Base-by-base conservation (phyloP, 2,888 invertebrate genomes). In the Tholera decimalis region DNA sequence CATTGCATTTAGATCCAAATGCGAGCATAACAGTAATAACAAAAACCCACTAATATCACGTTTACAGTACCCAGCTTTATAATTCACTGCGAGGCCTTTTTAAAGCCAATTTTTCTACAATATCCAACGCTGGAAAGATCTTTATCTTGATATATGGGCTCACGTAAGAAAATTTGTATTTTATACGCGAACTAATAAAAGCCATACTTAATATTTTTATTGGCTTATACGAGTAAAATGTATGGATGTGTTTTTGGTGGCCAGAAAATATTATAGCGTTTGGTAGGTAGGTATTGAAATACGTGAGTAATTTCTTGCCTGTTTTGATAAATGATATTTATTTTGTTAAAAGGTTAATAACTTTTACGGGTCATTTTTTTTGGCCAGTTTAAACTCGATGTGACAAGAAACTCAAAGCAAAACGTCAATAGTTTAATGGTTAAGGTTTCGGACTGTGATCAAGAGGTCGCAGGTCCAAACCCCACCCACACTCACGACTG, bases 131-230 rank as follows among this genome's bases (percentile, higher is more conserved):
- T 41, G 9, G 3, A 51, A 39, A 41, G 61, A 72, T 73, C 18
- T 2, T n/a, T 43, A 73, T 73, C 73, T 33, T 73, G 73, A 60
- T 73, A 26, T 47, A 74, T 55, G 63, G 49, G 22, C 6, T 46
- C 50, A 15, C 46, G 41, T 47, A 56, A 56, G 54, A 72, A 46
- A 59, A 60, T 51, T 66, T 73, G 50, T 55, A 71, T 58, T 66
- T 60, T 53, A 22, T 60, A 60, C 67, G 33, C 41, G 15, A 46
- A 33, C 22, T 20, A 73, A 66, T 71, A 73, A 71, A 59, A 66
- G 53, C 35, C 22, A 24, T 46, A 44, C 53, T 53, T 26, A 53
- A 64, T 57, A 57, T 58, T 72, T 70, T 71, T 53, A 72, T 35
- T 37, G 11, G 15, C 1, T 11, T 47, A 20, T 4, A 37, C 8